Evolutionary conservation across 2,797 vertebrate genomes (phyloP), one percentile per base, ranked within the genome.

Genomic region (Poecilia velifera): DNA sequence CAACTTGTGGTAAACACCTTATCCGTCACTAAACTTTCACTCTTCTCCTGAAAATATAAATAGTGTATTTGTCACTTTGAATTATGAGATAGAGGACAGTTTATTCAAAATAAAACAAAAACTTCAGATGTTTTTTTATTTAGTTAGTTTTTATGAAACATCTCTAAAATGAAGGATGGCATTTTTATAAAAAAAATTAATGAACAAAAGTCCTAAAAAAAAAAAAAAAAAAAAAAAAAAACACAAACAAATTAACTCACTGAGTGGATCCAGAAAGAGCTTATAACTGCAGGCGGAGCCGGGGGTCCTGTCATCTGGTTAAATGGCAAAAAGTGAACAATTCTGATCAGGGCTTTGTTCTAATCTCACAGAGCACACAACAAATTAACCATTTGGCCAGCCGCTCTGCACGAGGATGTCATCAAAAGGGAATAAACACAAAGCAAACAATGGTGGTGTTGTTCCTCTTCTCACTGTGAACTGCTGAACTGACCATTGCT

Each of bases 401-500:
- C 22, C 6, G 36, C 73, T 73, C 31, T 72, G 34, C 86, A 84
- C 43, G 18, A 84, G 85, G 82, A 85, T 62, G 53, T 79, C 76
- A 86, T 53, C 0, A 31, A 76, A 43, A 66, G 41, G 46, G 39
- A 80, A 57, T 66, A 22, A 59, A 72, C 74, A 62, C 49, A 83
- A 43, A 62, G 28, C 6, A 47, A 1, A 88, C 79, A 90, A 74
- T 73, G 46, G 31, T 31, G 31, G 28, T 73, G 80, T 80, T 92
- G 87, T 88, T 86, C 73, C 20, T 74, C 36, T 80, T 80, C 82
- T 68, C 62, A 84, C 53, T 59, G 20, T 80, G 75, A 89, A 83
- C 64, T 83, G 31, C 47, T 72, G 68, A 84, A 79, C 49, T 76
- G 53, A 84, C 31, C 25, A 41, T 4, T 70, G 51, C 41, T 20